These are phyloP conservation scores for Tupaia chinensis DNA, from an alignment of 2,113 vertebrate genomes.

Conservation along the genomic window DNA sequence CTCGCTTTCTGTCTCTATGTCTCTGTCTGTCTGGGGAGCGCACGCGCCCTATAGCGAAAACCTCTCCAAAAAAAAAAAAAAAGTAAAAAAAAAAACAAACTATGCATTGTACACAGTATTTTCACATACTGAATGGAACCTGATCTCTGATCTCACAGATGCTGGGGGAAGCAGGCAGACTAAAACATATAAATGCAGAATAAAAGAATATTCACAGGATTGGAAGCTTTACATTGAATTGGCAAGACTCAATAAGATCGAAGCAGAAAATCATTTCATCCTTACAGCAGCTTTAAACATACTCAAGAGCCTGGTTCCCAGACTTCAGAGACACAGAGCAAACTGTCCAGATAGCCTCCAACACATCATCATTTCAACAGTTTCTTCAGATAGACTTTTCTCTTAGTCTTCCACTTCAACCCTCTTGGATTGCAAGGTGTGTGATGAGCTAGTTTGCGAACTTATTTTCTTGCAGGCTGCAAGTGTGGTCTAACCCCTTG, in stretches of 20 bases:
- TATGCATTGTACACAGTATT: background rate
- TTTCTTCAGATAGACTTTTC: slow-evolving; percentile 1
- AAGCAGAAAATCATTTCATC: background rate
- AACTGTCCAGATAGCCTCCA: background rate
- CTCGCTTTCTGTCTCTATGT: too few relatives aligned
- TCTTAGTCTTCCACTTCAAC: background rate
- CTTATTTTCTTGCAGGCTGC: background rate
- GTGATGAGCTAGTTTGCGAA: background rate
- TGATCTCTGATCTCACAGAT: background rate
- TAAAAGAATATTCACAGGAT: background rate
- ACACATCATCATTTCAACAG: background rate
- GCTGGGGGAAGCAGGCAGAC: background rate
- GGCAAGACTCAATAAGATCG: background rate
- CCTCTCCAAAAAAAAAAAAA: too few relatives aligned
- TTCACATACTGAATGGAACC: background rate
- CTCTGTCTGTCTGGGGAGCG: too few relatives aligned
- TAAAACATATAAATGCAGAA: background rate
- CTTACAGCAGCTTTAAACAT: background rate
- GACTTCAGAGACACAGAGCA: background rate
- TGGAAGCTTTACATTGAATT: background rate
- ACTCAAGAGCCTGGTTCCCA: background rate
- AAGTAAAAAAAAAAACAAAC: background rate
- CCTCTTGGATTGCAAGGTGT: background rate
- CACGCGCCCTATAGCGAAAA: too few relatives aligned
- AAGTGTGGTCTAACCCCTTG: background rate